phyloP scores from a whole-genome alignment of 2,888 invertebrate species.

The Axea sp. region DNA sequence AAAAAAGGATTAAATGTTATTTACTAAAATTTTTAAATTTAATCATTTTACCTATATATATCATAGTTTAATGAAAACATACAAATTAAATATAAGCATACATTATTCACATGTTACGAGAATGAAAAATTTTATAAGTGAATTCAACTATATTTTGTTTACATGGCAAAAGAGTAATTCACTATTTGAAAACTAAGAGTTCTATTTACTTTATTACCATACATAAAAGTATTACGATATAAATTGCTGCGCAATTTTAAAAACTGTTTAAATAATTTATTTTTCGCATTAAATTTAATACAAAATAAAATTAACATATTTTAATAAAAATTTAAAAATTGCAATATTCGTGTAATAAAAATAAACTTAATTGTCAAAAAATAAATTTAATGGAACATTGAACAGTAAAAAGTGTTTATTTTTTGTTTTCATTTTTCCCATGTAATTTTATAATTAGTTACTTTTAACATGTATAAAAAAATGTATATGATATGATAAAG shows the following conservation, averaged over 20 bases:
- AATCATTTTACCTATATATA: neutral
- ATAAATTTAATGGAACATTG: no score
- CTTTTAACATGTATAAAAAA: no score
- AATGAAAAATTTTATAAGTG: neutral
- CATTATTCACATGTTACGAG: neutral
- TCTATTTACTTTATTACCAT: neutral
- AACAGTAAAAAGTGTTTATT: no score
- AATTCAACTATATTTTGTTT: slow-evolving; percentile 7
- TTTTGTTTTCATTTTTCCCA: no score
- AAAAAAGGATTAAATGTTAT: slow-evolving; percentile 92
- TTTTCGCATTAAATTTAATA: no score
- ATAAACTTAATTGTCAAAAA: no score
- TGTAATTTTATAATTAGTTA: no score
- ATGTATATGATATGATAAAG: no score
- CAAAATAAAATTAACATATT: no score
- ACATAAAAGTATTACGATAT: neutral
- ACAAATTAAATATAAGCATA: neutral
- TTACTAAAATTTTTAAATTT: slow-evolving; percentile 45
- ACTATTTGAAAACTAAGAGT: neutral
- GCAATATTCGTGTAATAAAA: no score
- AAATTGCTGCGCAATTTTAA: slow-evolving; percentile 5
- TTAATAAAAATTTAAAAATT: no score
- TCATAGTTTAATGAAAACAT: neutral
- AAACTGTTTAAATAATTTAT: no score
- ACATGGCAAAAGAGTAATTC: neutral